Percentiles rank a stretch among this genome's conserved stretches.
Conservation (phyloP, 2,113 vertebrate species). For the Anser cygnoides region DNA sequence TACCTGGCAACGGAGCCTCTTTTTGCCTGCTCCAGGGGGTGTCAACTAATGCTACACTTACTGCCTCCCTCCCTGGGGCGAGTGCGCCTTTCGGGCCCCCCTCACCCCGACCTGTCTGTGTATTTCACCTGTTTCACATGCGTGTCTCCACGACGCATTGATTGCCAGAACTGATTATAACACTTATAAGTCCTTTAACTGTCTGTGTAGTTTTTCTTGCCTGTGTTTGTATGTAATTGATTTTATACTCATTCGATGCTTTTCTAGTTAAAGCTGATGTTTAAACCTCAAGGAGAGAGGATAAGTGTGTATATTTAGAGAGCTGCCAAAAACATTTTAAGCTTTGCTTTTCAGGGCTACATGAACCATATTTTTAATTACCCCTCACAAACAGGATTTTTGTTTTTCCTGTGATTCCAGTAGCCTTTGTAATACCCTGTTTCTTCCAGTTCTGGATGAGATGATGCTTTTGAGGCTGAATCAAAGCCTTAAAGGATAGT, state of each 20-base stretch:
- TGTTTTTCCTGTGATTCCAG: accelerated
- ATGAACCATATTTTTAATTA: neutral
- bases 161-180: neutral
- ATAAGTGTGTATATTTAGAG: neutral
- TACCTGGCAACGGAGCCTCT: neutral
- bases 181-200: neutral
- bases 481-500: neutral
- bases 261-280: neutral
- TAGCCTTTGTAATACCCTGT: neutral
- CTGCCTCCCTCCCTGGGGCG: accelerated
- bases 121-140: neutral
- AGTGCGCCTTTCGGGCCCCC: neutral
- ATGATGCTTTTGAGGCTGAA: neutral
- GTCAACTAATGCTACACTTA: neutral
- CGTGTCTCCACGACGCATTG: neutral
- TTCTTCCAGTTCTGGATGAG: neutral
- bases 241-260: neutral
- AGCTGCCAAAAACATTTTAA: neutral
- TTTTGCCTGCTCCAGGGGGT: accelerated
- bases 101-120: neutral
- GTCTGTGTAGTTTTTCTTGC: neutral
- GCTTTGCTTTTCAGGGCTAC: neutral
- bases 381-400: neutral
- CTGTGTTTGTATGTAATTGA: neutral
- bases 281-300: neutral